Evolutionary conservation across 2,113 vertebrate genomes (phyloP), one percentile per base, ranked within the genome.

Genomic region (Herpailurus yagouaroundi): DNA sequence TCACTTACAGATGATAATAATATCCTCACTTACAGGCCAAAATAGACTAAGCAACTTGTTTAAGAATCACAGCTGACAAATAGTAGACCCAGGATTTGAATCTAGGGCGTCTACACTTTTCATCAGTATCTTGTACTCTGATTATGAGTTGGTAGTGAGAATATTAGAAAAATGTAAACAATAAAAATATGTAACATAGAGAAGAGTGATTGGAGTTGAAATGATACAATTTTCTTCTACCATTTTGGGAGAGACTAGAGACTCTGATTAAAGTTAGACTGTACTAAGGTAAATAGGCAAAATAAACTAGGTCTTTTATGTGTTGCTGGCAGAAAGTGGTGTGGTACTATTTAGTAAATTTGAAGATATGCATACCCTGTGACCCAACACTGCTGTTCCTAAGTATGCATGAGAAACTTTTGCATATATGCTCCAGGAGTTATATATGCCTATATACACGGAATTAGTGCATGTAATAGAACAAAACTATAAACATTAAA

Each of bases 181-280:
- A 57, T 41, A 79, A 79, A 60, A 85, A n/a, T 27, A 80, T 16
- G 1, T 21, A 91, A 80, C 25, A 48, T 76, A 19, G 6, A 94
- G 29, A 94, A 86, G 25, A 80, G 18, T 88, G 25, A 73, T 16
- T 89, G 9, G 3, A 86, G 25, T 95, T 91, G 52, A 85, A 55
- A 2, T 82, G 77, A 76, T 94, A 48, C 36, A 64, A 27, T 60
- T 93, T 73, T 50, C 74, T 85, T 88, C 4, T 76, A 64, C 27
- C 33, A 86, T 60, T 94, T 74, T 86, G 5, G 12, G 18, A 92
- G 64, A 85, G 23, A 82, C 89, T 85, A 89, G 27, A 93, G 19
- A 63, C 74, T 14, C 33, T 95, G 21, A 96, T 85, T 94, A 82
- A 92, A 94, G 18, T 66, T 85, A 91, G 79, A 71, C 0, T 68